Percentiles rank a stretch among this genome's conserved stretches.
These are phyloP conservation scores for Verasper variegatus DNA, from an alignment of 2,113 vertebrate genomes.

Conservation along the genomic window DNA sequence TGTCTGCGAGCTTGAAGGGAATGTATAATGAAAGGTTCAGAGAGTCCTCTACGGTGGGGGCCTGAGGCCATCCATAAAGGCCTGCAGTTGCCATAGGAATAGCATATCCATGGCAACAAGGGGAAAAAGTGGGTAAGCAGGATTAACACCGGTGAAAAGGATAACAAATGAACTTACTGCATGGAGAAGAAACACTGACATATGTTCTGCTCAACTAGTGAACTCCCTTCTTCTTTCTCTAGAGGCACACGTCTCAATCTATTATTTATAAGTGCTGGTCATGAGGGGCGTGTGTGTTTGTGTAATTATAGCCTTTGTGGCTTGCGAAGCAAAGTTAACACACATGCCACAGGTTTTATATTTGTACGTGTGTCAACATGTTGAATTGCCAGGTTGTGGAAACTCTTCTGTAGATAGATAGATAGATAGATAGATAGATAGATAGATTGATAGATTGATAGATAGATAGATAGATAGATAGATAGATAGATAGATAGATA, in stretches of 20 bases:
- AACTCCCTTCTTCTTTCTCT: background rate
- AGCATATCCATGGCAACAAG: slow-evolving; percentile 84
- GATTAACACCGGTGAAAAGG: slow-evolving; percentile 76
- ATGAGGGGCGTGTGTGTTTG: background rate
- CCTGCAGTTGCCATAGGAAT: slow-evolving; percentile 85
- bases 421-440: too few relatives aligned
- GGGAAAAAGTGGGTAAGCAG: slow-evolving; percentile 68
- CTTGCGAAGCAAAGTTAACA: too few relatives aligned
- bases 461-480: too few relatives aligned
- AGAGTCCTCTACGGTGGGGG: slow-evolving; percentile 70
- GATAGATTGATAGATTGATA: too few relatives aligned
- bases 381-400: background rate
- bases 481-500: too few relatives aligned
- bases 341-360: too few relatives aligned
- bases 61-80: slow-evolving; percentile 76
- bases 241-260: slow-evolving; percentile 2
- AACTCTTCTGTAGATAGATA: background rate
- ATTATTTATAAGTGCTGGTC: slow-evolving; percentile 19
- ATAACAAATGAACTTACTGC: slow-evolving; percentile 74
- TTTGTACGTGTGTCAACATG: background rate
- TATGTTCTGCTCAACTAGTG: slow-evolving; percentile 52
- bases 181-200: slow-evolving; percentile 61
- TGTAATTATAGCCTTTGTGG: background rate
- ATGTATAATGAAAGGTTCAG: slow-evolving; percentile 76
- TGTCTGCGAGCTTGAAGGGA: slow-evolving; percentile 70